Base-by-base conservation (phyloP, 2,888 invertebrate genomes). In the Sminthurides aquaticus region DNA sequence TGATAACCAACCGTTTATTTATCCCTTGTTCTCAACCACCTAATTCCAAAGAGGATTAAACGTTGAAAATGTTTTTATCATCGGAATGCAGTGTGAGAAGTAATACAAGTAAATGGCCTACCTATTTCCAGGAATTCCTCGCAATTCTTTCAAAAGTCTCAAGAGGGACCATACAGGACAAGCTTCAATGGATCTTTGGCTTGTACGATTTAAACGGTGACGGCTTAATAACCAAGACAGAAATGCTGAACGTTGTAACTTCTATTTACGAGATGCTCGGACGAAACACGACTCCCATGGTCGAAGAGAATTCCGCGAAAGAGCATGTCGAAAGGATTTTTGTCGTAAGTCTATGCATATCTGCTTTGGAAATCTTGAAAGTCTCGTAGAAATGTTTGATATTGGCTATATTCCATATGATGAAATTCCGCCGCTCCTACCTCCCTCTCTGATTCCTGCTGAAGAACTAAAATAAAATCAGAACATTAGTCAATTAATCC, bases 231-330 rank as follows among this genome's bases (percentile, higher is more conserved):
- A 89, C 89, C 24, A 86, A 90, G 75, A 83, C 85, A 0, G 92
- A 92, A 81, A 90, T 92, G 90, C 79, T 86, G 71, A 86, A 88
- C 67, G 91, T 92, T 49, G 91, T 90, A 48, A 84, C 83, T 58
- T 89, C 91, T 54, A 89, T 93, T 72, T 91, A 92, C 79, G 90
- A 90, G 78, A 87, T 92, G 86, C 81, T 92, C 74, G 92, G 91
- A 0, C 82, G 88, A 26, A 87, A 86, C 66, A 89, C 90, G 0
- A 84, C 84, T 61, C 91, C 91, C 0, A 83, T 84, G 20, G 86
- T 88, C 2, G 85, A 86, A 64, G 86, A 85, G 71, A 82, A 82
- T 55, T 87, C 89, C 0, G 89, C 90, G 3, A 85, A 86, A 75
- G 89, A 91, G 65, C 92, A 92, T 76, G 91, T 91, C 52, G 90